Evolutionary conservation across 2,888 invertebrate species (phyloP), one percentile per base, ranked within the genome.

Genomic region (Dasysyrphus tricinctus): DNA sequence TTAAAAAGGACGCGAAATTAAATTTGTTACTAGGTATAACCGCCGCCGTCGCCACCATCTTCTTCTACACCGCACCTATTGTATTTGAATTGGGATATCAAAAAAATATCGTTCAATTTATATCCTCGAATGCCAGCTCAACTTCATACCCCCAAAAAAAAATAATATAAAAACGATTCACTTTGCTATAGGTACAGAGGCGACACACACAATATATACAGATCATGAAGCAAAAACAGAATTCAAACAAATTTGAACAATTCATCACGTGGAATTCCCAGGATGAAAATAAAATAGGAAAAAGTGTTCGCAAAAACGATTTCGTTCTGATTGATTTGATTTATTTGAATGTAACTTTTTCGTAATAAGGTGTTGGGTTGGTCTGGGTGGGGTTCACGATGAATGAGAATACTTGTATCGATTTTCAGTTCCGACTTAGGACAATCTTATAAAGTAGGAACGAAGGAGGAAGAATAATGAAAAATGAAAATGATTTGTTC

Each of bases 311-410:
- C 51, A 73, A 57, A 85, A 85, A 85, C 85, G 80, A 81, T 81
- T 85, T 80, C 77, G 69, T 51, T 70, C 78, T 81, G 82, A 82
- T 86, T 82, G 86, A 86, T 86, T 86, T 86, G 86, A 82, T 86
- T 86, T 86, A 86, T 82, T 86, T 74, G 78, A 86, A 86, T 86
- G 86, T 82, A 70, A 82, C 78, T 79, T 76, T 78, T 74, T 37
- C 65, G 70, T 78, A 81, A 85, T 81, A 86, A 82, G 81, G 69
- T 85, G 74, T 34, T 59, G 39, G 69, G n/a, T 59, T 24, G 69
- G n/a, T 54, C 12, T 59, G 37, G 67, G 19, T 51, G 0, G n/a
- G 34, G 11, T 14, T 5, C 37, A 39, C 5, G 29, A 51, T 67
- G n/a, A 49, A 67, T 67, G 63, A 29, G 44, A 63, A 44, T 5